Base-by-base conservation (phyloP, 2,113 vertebrate species). In the Engraulis encrasicolus region DNA sequence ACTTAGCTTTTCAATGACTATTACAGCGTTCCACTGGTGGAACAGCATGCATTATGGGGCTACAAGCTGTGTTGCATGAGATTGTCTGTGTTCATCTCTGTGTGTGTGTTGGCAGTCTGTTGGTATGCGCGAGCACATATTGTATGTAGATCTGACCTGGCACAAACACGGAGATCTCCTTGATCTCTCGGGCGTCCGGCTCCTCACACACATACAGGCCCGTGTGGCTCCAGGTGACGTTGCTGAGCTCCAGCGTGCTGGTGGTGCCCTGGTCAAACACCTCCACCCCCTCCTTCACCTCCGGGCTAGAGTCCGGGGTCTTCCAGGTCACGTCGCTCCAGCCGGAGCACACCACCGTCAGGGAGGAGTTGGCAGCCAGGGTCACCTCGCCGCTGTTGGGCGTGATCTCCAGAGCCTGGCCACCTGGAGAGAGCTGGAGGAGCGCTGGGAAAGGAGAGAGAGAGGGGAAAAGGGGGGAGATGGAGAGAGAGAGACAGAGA, bases 161-260 rank as follows among this genome's bases (percentile, higher is more conserved):
- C 54, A 99, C 97, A 3, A 97, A 99, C 82, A 99, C 90, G 31
- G 96, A 94, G 0, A 78, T 80, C 78, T 96, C 95, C 58, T 90
- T 91, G 7, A 87, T 82, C 18, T 23, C 82, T 0, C 18, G 86
- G 88, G 96, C 94, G 20, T 74, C 6, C 74, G 2, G 66, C 66
- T 74, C 66, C 66, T 74, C 66, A 74, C 98, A 99, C 0, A 86
- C 79, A 78, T 99, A 99, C 77, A 97, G 94, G 6, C 97, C 97
- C 0, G 97, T 98, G 90, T 98, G 92, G 1, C 82, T 89, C 89
- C 97, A 97, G 0, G 92, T 96, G 86, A 97, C 93, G 0, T 95
- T 94, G 81, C 83, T 83, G 81, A 99, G 92, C 0, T 89, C 95
- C 78, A 99, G 89, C 2, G 88, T 89, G 77, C 93, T 97, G 0